A percentile compares a stretch with the other conserved stretches of the same genome.
Evolutionary conservation across 2,888 invertebrate genomes (phyloP).

Genomic region (Caenorhabditis becei): DNA sequence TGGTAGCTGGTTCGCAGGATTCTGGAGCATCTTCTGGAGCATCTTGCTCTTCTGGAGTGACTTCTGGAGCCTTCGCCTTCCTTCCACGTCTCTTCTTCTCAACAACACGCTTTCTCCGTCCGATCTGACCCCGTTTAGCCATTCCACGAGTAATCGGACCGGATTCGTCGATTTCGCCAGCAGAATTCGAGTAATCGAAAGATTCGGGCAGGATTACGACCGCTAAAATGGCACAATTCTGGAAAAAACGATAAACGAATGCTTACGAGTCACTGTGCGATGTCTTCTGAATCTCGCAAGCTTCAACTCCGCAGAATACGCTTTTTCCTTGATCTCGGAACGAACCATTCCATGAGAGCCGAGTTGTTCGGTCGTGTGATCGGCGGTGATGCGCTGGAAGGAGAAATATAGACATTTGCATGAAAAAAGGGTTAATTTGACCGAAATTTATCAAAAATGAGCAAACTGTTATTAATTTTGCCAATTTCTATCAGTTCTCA

Average conservation of each 20-base stretch:
- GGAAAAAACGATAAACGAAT: not conserved
- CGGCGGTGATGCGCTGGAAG: constrained; percentile 19
- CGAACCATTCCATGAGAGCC: constrained; percentile 35
- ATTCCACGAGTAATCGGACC: not conserved
- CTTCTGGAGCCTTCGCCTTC: not conserved
- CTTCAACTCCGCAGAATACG: constrained; percentile 26
- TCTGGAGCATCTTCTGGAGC: too few species aligned
- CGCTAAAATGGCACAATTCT: constrained; percentile 9
- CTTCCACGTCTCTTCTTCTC: not conserved
- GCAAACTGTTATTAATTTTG: too few species aligned
- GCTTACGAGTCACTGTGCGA: constrained; percentile 31
- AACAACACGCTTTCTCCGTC: not conserved
- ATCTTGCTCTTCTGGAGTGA: too few species aligned
- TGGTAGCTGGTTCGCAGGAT: too few species aligned
- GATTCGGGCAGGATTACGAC: constrained; percentile 9
- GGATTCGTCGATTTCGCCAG: not conserved
- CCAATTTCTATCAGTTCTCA: too few species aligned
- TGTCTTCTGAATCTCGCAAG: constrained; percentile 36
- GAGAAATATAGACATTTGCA: not conserved
- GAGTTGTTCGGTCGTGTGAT: constrained; percentile 25
- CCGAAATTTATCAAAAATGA: too few species aligned
- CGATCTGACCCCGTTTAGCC: not conserved
- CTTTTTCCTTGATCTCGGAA: constrained; percentile 36
- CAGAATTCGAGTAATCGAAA: constrained; percentile 5
- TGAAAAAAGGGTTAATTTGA: not conserved